A percentile compares a stretch with the other conserved stretches of the same genome.
Evolutionary conservation across 2,113 vertebrate species (phyloP).

Genomic region (Tragelaphus buxtoni): DNA sequence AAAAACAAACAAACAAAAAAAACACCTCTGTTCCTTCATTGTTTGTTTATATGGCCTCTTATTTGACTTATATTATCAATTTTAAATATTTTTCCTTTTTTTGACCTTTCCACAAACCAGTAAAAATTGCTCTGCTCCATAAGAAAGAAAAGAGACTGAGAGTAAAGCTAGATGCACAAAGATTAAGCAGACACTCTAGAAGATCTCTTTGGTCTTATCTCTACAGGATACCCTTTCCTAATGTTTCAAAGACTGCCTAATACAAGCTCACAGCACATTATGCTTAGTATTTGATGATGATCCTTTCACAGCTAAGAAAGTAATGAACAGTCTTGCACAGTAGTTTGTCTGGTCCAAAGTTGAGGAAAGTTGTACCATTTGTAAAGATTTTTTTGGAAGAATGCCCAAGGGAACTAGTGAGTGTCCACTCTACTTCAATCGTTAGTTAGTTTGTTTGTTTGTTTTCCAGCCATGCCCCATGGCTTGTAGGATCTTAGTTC

Average conservation of each 20-base stretch:
- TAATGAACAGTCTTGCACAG: background rate
- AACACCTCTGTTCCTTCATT: constrained; percentile 46
- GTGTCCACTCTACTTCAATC: background rate
- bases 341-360: background rate
- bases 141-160: constrained; percentile 10
- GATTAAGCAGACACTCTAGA: background rate
- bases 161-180: constrained; percentile 31
- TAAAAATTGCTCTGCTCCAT: constrained; percentile 30
- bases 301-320: background rate
- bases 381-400: background rate
- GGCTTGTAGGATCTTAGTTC: background rate
- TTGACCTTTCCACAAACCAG: constrained; percentile 36
- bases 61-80: constrained; percentile 58
- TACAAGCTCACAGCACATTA: background rate
- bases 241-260: background rate
- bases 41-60: constrained; percentile 44
- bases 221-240: background rate
- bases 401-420: background rate
- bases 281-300: background rate
- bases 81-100: constrained; percentile 49
- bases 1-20: background rate
- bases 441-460: background rate
- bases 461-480: background rate
- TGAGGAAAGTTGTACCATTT: background rate
- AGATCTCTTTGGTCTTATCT: background rate